Evolutionary conservation across 2,888 invertebrate species (phyloP).

Genomic region (Morpho helenor): DNA sequence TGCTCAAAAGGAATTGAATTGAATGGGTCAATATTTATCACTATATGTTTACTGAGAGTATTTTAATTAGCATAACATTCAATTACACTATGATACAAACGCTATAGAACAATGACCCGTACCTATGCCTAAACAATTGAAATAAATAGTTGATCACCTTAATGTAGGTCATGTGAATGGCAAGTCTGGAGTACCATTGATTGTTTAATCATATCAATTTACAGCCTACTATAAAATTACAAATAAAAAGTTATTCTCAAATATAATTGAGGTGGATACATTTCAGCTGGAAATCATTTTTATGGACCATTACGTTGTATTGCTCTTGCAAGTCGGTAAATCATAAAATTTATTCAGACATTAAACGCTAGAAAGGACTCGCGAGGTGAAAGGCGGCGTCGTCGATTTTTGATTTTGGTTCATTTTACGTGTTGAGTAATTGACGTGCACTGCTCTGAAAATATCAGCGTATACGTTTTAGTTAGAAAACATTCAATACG

Average conservation of each 20-base stretch:
- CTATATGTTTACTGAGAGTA: too few species aligned
- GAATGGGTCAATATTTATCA: too few species aligned
- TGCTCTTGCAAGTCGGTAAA: conserved; percentile 39
- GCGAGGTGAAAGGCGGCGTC: conserved; percentile 48
- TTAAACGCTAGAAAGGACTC: conserved; percentile 54
- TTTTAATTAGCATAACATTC: too few species aligned
- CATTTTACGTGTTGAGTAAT: conserved; percentile 40
- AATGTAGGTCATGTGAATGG: conserved; percentile 34
- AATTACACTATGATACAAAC: background rate
- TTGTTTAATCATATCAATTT: conserved; percentile 36
- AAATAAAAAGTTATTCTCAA: conserved; percentile 37
- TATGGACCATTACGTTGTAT: conserved; percentile 47
- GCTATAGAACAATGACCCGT: conserved; percentile 9
- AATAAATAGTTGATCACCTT: conserved; percentile 17
- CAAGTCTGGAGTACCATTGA: conserved; percentile 29
- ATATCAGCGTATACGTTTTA: conserved; percentile 35
- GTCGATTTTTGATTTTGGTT: conserved; percentile 44
- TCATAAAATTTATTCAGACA: conserved; percentile 46
- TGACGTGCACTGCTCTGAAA: conserved; percentile 46
- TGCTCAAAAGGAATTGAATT: too few species aligned
- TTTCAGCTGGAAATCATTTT: conserved; percentile 42
- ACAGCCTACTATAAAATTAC: conserved; percentile 35
- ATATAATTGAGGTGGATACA: conserved; percentile 41
- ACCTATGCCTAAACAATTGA: conserved; percentile 11
- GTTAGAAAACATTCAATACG: too few species aligned